Evolutionary conservation across 2,888 invertebrate genomes (phyloP), one percentile per base, ranked within the genome.

Genomic region (Pyrrhosoma nymphula): DNA sequence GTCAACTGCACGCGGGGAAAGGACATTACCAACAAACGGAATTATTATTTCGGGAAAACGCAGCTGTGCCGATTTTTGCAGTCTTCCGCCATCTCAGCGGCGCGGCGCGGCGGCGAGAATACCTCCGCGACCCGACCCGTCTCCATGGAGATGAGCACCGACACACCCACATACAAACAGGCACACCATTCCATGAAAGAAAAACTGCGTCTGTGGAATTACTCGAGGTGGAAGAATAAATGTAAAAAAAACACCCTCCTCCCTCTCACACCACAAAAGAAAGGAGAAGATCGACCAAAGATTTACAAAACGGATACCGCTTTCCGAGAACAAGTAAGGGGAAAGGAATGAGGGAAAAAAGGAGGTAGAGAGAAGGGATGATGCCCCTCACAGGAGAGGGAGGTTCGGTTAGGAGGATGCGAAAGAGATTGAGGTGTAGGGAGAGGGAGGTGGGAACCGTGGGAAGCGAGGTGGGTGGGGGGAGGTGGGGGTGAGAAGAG

Each of bases 221-320:
- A 69, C 69, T 47, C 47, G 8, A 0, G 0, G 60, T 20, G 63
- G 30, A 47, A 35, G 39, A 63, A 60, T 23, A 26, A 56, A n/a
- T 1, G 60, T 18, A 60, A 4, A 30, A n/a, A 16, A 47, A 4
- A 47, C 8, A 47, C 47, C 47, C 2, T 47, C 47, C 47, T 47
- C 47, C 8, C 47, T 47, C 47, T 47, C 47, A 47, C 47, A 47
- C 47, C 12, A 47, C 23, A 89, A 56, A 56, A 10, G 56, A 89
- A 56, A 20, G n/a, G 16, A 56, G 26, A 55, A 89, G 55, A 69
- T 47, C 60, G 60, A 91, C 63, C 63, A 35, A 91, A 91, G 69
- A 60, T 63, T 93, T 75, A n/a, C 93, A 35, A 63, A 20, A 55
- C n/a, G 93, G 93, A 75, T 69, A 93, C 47, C 47, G 47, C 75